Evolutionary conservation across 1,140 invertebrate species (phyloP), one percentile per base, ranked within the genome.

Genomic region (Rhizoglyphus robini): DNA sequence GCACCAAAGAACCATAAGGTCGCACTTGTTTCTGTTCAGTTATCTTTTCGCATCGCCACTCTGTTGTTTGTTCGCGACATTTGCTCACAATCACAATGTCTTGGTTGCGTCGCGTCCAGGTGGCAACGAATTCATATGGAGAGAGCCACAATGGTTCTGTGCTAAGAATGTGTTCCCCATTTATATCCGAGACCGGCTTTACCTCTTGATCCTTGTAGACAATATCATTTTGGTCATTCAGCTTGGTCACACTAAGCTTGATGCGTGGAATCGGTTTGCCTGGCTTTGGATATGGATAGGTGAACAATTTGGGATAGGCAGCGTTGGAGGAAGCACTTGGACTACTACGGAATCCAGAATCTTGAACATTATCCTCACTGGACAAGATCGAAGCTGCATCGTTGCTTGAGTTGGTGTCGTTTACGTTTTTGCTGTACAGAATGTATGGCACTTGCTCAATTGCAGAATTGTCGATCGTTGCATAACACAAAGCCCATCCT

Each of bases 1-100:
- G 68, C 48, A 87, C 84, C 18, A 88, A 78, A 86, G 86, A 88
- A 60, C 86, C 86, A 38, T 79, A 65, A n/a, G 67, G 68, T 46
- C 68, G 64, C 36, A 67, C 67, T 48, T 70, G 58, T 51, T 69
- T 65, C 47, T 73, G 68, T 34, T 59, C 60, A 30, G 66, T 67
- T 41, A 67, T 61, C 32, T 65, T 68, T n/a, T 62, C 48, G 31
- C 70, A 71, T 29, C 48, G 38, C 70, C 70, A 71, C 36, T 66
- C 71, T 3, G 25, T 27, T 11, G 66, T 73, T 48, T 61, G 58
- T 38, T 65, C 65, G 23, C 59, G 47, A 68, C 78, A 80, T 18
- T 77, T 68, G 27, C 73, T 77, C 13, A 79, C 66, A 15, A 76
- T 71, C 5, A 75, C 73, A 18, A 72, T 68, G 63, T 78, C 78